Base-by-base conservation (phyloP, 2,113 vertebrate genomes). In the Hiodon tergisus region DNA sequence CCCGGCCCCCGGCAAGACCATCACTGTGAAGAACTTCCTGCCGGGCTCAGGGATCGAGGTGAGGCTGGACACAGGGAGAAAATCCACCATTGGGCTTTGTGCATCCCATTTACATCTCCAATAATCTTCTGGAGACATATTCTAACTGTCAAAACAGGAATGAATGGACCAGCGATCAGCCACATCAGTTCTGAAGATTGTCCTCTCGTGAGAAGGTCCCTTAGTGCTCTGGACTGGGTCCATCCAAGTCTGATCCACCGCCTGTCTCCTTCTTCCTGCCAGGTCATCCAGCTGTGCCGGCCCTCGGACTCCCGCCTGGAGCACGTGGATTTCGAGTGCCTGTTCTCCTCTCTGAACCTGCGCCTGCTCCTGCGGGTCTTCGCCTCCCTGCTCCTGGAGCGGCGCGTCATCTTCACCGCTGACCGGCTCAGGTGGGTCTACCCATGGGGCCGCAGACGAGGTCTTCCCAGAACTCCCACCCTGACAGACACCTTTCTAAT, bases 241-340 rank as follows among this genome's bases (percentile, higher is more conserved):
- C 31, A 31, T 31, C 31, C 31, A 31, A 31, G 31, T 31, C 31
- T 31, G 31, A 31, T 31, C 31, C 31, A 31, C 31, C 31, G 31
- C 31, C 59, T 51, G 47, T 51, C 54, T 16, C 6, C 60, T 31
- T 52, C 58, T 52, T n/a, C 59, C 71, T 52, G 50, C 6, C 84
- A 94, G 93, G 86, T 92, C 48, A 93, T 94, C 0, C 90, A 94
- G 78, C 85, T 98, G 82, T 95, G 94, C 59, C 90, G 96, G 63
- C 96, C 95, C 0, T 92, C 95, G 0, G 97, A 98, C 86, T 98
- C 96, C 6, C 91, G 97, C 63, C 92, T 98, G 3, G 97, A 98
- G 78, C 97, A 98, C 0, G 97, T 99, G 65, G 95, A 98, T 81
- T 99, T 98, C 0, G 94, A 97, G 82, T 96, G 94, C 80, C 89